phyloP scores from a whole-genome alignment of 2,797 vertebrate genomes.

The Centroberyx gerrardi region DNA sequence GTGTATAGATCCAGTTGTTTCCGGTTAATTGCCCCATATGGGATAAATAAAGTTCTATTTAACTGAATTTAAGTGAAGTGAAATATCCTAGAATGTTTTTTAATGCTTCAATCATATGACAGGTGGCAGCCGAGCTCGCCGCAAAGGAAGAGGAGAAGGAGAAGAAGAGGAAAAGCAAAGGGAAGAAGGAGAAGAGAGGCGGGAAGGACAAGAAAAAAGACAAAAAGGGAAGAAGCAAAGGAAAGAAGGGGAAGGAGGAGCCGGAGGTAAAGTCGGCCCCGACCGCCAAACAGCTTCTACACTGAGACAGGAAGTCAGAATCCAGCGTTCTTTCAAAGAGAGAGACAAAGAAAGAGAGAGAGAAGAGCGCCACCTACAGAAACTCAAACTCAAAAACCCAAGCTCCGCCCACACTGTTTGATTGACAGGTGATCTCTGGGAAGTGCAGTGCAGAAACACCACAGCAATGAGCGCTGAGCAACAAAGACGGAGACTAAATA shows the following conservation, averaged over 20 bases:
- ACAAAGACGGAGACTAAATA: too few relatives aligned
- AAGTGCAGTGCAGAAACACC: too few relatives aligned
- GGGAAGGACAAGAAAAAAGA: conserved; percentile 59
- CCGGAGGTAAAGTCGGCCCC: conserved; percentile 39
- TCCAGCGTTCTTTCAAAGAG: background rate
- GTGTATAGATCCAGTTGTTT: too few relatives aligned
- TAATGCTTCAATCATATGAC: conserved; percentile 8
- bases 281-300: background rate
- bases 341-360: too few relatives aligned
- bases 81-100: too few relatives aligned
- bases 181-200: conserved; percentile 58
- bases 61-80: too few relatives aligned
- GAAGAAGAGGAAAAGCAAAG: conserved; percentile 64
- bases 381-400: too few relatives aligned
- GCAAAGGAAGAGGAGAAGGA: conserved; percentile 76
- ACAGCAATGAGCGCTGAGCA: too few relatives aligned
- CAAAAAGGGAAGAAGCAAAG: conserved; percentile 59
- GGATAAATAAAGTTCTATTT: background rate
- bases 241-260: conserved; percentile 57
- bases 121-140: conserved; percentile 84
- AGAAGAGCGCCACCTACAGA: too few relatives aligned
- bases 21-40: too few relatives aligned
- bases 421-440: too few relatives aligned
- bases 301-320: background rate
- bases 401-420: too few relatives aligned